These are phyloP conservation scores for Meles meles DNA, from an alignment of 2,113 vertebrate genomes.

Conservation along the genomic window DNA sequence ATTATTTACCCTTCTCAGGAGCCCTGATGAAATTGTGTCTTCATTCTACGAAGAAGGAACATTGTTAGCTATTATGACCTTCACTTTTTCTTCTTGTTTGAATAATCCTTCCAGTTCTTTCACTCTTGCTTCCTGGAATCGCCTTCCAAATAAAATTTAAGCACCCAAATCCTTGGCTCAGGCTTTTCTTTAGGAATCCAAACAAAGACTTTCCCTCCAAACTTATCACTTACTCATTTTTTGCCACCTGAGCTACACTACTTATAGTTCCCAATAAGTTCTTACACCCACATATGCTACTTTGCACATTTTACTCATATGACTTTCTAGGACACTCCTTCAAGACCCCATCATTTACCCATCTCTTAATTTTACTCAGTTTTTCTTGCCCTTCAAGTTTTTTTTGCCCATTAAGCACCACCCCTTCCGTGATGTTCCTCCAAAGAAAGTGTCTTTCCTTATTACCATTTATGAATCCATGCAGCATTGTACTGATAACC, in stretches of 20 bases:
- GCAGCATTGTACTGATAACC: not conserved
- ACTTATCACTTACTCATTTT: not conserved
- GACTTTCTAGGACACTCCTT: not conserved
- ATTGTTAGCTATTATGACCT: not conserved
- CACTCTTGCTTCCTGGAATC: not conserved
- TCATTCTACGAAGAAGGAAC: not conserved
- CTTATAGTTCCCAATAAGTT: not conserved
- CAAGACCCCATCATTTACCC: not conserved
- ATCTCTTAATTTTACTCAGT: not conserved
- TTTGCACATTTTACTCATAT: not conserved
- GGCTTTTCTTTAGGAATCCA: not conserved
- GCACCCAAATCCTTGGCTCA: not conserved
- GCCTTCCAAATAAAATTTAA: not conserved
- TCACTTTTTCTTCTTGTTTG: not conserved
- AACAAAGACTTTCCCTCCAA: not conserved
- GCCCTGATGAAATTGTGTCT: not conserved
- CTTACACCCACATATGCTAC: not conserved
- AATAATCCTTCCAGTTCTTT: not conserved
- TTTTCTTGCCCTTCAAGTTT: not conserved
- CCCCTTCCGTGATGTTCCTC: not conserved
- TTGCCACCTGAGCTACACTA: not conserved
- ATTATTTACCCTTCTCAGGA: not conserved
- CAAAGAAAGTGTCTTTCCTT: not conserved
- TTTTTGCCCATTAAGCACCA: not conserved
- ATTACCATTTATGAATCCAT: not conserved